Conservation (phyloP, 2,888 invertebrate species). For the Ganaspis brasiliensis region DNA sequence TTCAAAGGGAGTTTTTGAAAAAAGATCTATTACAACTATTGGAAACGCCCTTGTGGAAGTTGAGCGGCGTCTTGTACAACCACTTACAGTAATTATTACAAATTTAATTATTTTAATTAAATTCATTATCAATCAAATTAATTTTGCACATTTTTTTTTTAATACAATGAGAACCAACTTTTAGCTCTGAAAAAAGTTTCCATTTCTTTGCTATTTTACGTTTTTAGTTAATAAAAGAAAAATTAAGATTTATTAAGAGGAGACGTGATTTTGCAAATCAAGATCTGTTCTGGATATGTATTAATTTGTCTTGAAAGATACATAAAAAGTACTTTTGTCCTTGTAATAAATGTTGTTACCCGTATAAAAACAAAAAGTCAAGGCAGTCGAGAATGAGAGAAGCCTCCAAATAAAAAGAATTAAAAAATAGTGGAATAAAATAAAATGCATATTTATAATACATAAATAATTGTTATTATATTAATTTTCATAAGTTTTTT, state of each 20-base stretch:
- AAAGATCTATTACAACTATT: slow-evolving; percentile 54
- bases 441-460: not conserved
- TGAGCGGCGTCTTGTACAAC: slow-evolving; percentile 39
- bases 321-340: slow-evolving; percentile 5
- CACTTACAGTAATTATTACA: slow-evolving; percentile 38
- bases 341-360: slow-evolving; percentile 29
- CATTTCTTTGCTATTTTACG: too few relatives aligned
- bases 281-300: not conserved
- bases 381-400: slow-evolving; percentile 23
- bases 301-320: not conserved
- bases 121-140: too few relatives aligned
- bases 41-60: slow-evolving; percentile 43
- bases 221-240: too few relatives aligned
- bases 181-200: too few relatives aligned
- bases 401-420: not conserved
- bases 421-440: too few relatives aligned
- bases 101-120: not conserved
- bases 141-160: not conserved
- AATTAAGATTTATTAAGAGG: too few relatives aligned
- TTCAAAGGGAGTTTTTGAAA: slow-evolving; percentile 64
- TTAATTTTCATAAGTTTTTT: not conserved
- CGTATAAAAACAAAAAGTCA: slow-evolving; percentile 3
- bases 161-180: too few relatives aligned
- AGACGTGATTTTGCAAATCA: not conserved
- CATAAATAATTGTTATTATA: not conserved